Evolutionary conservation across 2,888 invertebrate genomes (phyloP).

Genomic region (Trachelus stipa): DNA sequence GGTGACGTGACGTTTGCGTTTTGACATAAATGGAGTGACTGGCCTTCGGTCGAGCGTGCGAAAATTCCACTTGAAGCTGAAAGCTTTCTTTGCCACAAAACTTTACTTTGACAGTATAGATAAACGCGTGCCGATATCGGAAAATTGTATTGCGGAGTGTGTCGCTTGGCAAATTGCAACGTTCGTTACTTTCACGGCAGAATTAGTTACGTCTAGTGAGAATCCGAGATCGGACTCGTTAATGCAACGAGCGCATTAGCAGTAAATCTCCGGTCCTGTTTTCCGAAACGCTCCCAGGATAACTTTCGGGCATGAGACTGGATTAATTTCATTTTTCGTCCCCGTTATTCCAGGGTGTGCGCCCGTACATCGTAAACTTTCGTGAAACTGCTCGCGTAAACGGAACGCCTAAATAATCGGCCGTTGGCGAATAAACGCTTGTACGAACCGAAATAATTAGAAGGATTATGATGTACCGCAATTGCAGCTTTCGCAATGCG

Average conservation of each 20-base stretch:
- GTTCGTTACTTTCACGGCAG: background rate
- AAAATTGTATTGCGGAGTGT: background rate
- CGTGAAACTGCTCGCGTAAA: background rate
- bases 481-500: background rate
- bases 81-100: background rate
- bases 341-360: slow-evolving; percentile 4
- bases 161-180: background rate
- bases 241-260: slow-evolving; percentile 14
- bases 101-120: background rate
- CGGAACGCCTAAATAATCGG: background rate
- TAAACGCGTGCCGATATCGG: background rate
- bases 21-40: slow-evolving; percentile 2
- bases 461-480: background rate
- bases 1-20: background rate
- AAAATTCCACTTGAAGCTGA: background rate
- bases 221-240: slow-evolving; percentile 9
- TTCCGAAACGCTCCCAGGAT: slow-evolving; percentile 10
- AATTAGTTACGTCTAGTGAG: background rate
- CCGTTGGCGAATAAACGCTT: background rate
- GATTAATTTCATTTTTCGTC: slow-evolving; percentile 7
- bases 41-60: background rate
- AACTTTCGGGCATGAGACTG: background rate
- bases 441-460: background rate
- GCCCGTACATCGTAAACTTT: slow-evolving; percentile 5
- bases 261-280: slow-evolving; percentile 10